Evolutionary conservation across 2,888 invertebrate species (phyloP), one percentile per base, ranked within the genome.

Genomic region (Tachina grossa): DNA sequence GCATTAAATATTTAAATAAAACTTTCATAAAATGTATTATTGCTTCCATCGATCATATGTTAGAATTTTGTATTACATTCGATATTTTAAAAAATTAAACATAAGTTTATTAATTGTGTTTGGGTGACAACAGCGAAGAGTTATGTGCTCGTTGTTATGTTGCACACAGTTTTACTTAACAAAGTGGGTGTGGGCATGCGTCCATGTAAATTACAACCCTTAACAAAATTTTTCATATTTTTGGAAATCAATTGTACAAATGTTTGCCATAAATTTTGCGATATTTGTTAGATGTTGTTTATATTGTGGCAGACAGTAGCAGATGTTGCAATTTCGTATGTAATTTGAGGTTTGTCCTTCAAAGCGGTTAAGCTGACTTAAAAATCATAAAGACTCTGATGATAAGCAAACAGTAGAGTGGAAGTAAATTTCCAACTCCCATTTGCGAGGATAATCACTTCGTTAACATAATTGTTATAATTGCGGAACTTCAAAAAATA

Each of bases 21-120:
- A n/a, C 49, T 66, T 66, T n/a, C n/a, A 22, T 11, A 9, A 31
- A n/a, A 47, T 49, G 10, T 66, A 10, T 11, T 22, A 65, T 51
- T 59, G 49, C 63, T 74, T 74, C 68, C 5, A 53, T 45, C 16
- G 51, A 51, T 66, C 74, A 45, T 11, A 57, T 81, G 71, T 55
- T 71, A 19, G 14, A 43, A 22, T 65, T 47, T 66, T 0, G 22
- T 55, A 22, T 72, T 31, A 9, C 10, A 53, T 72, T 69, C 43
- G 53, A 51, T 43, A 66, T 74, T 49, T 51, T 31, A 1, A 31
- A 19, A 82, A 76, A 63, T 74, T 9, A 39, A 75, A 75, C 81
- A 75, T 75, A 63, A 53, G 76, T 71, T 82, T 61, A 57, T 45
- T 77, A 65, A 77, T 83, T 72, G 66, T 72, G 66, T 72, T 83